phyloP scores from a whole-genome alignment of 2,113 vertebrate genomes.

The Macquaria australasica region DNA sequence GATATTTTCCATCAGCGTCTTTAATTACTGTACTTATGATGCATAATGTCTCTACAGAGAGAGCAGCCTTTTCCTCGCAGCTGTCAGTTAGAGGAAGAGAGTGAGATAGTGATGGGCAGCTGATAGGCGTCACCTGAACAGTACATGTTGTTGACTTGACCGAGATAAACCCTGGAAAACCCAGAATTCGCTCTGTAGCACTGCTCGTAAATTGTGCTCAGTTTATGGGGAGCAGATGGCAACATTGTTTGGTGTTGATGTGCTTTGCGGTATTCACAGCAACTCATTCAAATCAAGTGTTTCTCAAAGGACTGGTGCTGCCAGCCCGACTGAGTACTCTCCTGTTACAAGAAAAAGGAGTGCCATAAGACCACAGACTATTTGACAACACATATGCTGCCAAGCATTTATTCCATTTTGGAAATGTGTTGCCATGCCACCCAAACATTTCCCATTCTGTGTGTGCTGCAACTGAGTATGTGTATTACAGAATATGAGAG shows the following conservation, averaged over 20 bases:
- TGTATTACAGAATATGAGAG: slow-evolving; percentile 35
- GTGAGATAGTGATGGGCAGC: slow-evolving; percentile 3
- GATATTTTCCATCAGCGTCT: neutral
- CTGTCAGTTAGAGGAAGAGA: slow-evolving; percentile 6
- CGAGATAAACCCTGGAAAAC: slow-evolving; percentile 52
- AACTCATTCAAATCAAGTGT: slow-evolving; percentile 64
- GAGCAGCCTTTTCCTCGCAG: neutral
- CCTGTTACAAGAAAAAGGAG: slow-evolving; percentile 50
- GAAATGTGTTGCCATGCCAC: slow-evolving; percentile 65
- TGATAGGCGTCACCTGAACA: slow-evolving; percentile 40
- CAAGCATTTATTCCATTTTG: slow-evolving; percentile 67
- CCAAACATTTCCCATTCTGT: slow-evolving; percentile 60
- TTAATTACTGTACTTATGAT: neutral
- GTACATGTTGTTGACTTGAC: slow-evolving; percentile 31
- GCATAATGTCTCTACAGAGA: neutral
- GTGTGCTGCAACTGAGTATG: slow-evolving; percentile 7
- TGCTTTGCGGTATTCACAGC: slow-evolving; percentile 54
- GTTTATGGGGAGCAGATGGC: slow-evolving; percentile 74
- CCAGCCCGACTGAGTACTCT: slow-evolving; percentile 37
- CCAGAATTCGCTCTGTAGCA: slow-evolving; percentile 31
- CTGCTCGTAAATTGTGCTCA: slow-evolving; percentile 49
- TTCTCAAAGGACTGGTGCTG: slow-evolving; percentile 48
- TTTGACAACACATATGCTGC: slow-evolving; percentile 46
- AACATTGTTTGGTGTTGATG: slow-evolving; percentile 62
- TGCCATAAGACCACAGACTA: slow-evolving; percentile 45